These are phyloP conservation scores for Tetheella fluctuosa DNA, from an alignment of 2,888 invertebrate genomes.

Conservation along the genomic window DNA sequence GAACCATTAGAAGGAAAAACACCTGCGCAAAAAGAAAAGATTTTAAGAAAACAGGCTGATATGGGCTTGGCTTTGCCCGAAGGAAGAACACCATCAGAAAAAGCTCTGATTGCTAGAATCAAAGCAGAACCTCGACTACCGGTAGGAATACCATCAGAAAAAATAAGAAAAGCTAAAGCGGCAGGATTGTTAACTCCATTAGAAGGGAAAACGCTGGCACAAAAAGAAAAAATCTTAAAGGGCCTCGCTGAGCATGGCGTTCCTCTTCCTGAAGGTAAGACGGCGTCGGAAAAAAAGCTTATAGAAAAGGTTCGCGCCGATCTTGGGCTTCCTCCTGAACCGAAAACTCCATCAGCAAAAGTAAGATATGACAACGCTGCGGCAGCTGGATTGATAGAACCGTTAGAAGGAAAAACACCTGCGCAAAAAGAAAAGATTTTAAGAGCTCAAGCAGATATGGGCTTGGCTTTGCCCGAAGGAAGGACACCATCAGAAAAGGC, in stretches of 20 bases:
- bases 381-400: neutral
- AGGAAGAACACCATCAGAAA: slow-evolving; percentile 38
- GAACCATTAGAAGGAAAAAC: slow-evolving; percentile 37
- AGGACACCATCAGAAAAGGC: slow-evolving; percentile 47
- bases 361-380: slow-evolving; percentile 36
- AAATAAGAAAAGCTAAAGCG: slow-evolving; percentile 27
- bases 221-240: slow-evolving; percentile 21
- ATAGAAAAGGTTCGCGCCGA: slow-evolving; percentile 27
- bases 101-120: slow-evolving; percentile 34
- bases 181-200: slow-evolving; percentile 20
- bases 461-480: slow-evolving; percentile 42
- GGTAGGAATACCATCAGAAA: slow-evolving; percentile 26
- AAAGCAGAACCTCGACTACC: slow-evolving; percentile 18
- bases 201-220: slow-evolving; percentile 16
- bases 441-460: slow-evolving; percentile 33
- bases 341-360: slow-evolving; percentile 37
- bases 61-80: slow-evolving; percentile 37
- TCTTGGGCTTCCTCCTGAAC: slow-evolving; percentile 37
- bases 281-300: slow-evolving; percentile 19
- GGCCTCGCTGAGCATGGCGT: slow-evolving; percentile 12
- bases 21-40: slow-evolving; percentile 31
- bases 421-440: slow-evolving; percentile 34
- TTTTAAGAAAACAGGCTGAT: slow-evolving; percentile 26
- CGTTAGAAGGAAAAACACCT: slow-evolving; percentile 7
- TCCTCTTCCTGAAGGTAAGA: slow-evolving; percentile 20